Base-by-base conservation (phyloP, 2,888 invertebrate species). In the Drosophila pseudotakahashii region DNA sequence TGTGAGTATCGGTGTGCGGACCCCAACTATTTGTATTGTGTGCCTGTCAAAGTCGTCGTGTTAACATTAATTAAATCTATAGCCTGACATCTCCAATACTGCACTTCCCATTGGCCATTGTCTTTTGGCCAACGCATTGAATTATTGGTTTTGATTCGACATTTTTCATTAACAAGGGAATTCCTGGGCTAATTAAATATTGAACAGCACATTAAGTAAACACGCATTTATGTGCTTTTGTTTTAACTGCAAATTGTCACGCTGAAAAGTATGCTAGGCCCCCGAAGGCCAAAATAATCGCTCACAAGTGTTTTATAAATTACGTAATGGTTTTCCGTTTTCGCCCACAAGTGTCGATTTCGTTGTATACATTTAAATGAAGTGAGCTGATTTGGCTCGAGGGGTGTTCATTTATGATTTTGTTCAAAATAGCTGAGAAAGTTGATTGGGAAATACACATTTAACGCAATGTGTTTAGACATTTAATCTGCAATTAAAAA, bases 61-160 rank as follows among this genome's bases (percentile, higher is more conserved):
- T 87, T 87, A 87, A 84, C 88, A 87, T 84, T 84, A 87, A 87
- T 84, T 87, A 84, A 84, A 84, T 84, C 85, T 75, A 84, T 78
- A 70, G 78, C 64, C 67, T 77, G 66, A 63, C 73, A 76, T 71
- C 73, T 45, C 77, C 77, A 79, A 69, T 70, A 32, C 63, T 48
- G 19, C 50, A 19, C 52, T 45, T 34, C 39, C 53, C 61, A 16
- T 14, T 26, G 19, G 26, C 37, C 62, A 61, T 70, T 70, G 60
- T 70, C 42, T 23, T 34, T 34, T 26, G 30, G 36, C 26, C 10
- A n/a, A 48, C 26, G 37, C 42, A 57, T 62, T 47, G 45, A 68
- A 61, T 59, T 75, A 68, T 82, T 67, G 59, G 70, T 69, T 70
- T 58, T 76, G 76, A 75, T 82, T 76, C 32, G 61, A 58, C 10